Evolutionary conservation across 2,888 invertebrate genomes (phyloP), one percentile per base, ranked within the genome.

Genomic region (Orthosia cruda): DNA sequence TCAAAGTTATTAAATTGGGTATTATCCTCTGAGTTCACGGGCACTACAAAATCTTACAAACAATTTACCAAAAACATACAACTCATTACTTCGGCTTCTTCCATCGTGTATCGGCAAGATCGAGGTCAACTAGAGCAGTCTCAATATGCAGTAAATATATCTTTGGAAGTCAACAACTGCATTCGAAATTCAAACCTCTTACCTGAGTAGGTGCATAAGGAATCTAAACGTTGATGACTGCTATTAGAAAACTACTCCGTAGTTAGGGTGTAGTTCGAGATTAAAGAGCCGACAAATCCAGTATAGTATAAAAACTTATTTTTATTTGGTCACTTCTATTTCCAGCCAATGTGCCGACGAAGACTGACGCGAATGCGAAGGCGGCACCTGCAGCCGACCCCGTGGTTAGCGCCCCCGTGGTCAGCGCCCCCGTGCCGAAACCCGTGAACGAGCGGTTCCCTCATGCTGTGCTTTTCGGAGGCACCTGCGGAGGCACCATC

Each of bases 401-500:
- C 4, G 7, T 23, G 15, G 45, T 32, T 23, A 16, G 15, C 49
- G 32, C 23, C 9, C 26, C 75, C 13, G 54, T 2, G 15, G 26
- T 13, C 32, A 80, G 32, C 47, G 11, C 3, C 15, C 61, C 75
- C 18, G 50, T 26, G 11, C 70, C 69, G 45, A 81, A 77, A 74
- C 89, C 92, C 0, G 91, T 94, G 45, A 91, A 92, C 85, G 91
- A 91, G 85, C 82, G 86, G 72, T 92, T 86, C 77, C 96, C 96
- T 0, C 92, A 93, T 61, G 96, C 96, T 1, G 94, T 96, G 52
- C 94, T 96, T 11, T 96, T 94, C 87, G 95, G 96, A 61, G 91
- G 92, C 61, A 95, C 94, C 57, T 96, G 96, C 80, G 96, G 96
- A 2, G 96, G 96, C 20, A 91, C 95, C 82, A 95, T 96, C 89